These are phyloP conservation scores for Drosophila picticornis DNA, from an alignment of 2,888 invertebrate species.

Conservation along the genomic window DNA sequence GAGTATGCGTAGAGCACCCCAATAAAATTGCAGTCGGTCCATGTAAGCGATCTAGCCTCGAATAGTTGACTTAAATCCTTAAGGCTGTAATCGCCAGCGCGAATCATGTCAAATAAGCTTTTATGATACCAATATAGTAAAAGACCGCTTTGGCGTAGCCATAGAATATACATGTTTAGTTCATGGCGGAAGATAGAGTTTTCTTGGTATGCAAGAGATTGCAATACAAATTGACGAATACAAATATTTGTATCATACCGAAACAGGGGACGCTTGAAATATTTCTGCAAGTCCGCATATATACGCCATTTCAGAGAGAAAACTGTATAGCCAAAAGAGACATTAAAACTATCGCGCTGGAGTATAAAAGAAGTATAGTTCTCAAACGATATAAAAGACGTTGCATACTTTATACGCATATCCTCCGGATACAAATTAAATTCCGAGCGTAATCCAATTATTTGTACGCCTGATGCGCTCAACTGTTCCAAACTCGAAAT, in stretches of 20 bases:
- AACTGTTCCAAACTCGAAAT: constrained; percentile 40
- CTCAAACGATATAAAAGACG: constrained; percentile 43
- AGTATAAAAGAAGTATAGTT: background rate
- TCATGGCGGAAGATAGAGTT: constrained; percentile 40
- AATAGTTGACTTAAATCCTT: constrained; percentile 22
- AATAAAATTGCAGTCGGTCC: constrained; percentile 33
- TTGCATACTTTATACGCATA: constrained; percentile 38
- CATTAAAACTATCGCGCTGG: constrained; percentile 39
- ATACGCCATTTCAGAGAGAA: constrained; percentile 31
- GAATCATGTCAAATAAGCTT: constrained; percentile 31
- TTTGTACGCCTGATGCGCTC: constrained; percentile 13
- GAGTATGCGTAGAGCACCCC: constrained; percentile 11
- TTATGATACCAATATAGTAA: constrained; percentile 1
- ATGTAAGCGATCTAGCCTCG: constrained; percentile 11
- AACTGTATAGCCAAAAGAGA: constrained; percentile 48
- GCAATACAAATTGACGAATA: constrained; percentile 2
- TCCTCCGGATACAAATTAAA: constrained; percentile 39
- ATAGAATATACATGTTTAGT: constrained; percentile 4
- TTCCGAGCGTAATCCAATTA: constrained; percentile 39
- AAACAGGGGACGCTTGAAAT: constrained; percentile 48
- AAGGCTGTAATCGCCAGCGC: constrained; percentile 13
- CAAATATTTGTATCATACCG: constrained; percentile 50
- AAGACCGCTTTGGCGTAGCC: constrained; percentile 36
- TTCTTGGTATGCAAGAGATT: constrained; percentile 15
- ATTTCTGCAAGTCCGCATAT: constrained; percentile 28